Base-by-base conservation (phyloP, 2,888 invertebrate species). In the Cylindroiulus punctatus region DNA sequence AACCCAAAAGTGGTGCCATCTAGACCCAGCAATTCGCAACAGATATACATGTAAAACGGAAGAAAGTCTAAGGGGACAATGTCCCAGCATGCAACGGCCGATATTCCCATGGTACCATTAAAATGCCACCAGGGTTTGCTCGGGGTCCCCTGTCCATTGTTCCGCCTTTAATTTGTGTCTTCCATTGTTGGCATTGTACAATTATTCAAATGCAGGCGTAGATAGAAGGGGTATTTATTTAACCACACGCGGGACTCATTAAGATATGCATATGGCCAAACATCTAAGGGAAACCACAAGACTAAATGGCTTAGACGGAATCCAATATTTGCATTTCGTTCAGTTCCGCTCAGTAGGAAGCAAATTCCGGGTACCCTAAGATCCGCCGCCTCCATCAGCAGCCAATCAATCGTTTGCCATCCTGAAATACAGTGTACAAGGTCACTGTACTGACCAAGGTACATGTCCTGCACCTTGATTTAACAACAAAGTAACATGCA, bases 221-320 rank as follows among this genome's bases (percentile, higher is more conserved):
- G 76, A 76, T 76, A 76, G 76, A 76, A 76, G 76, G 76, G 76
- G 76, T 76, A 76, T 76, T 76, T 76, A 76, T 76, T 76, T 76
- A 76, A 76, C 76, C 76, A 76, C 76, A 76, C 76, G 76, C 76
- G 76, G 76, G 76, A 76, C 76, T 76, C 76, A 76, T 76, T 76
- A 76, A 26, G 30, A 76, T 76, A 76, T 26, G 76, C 76, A 30
- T 76, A 76, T 30, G 76, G 30, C 76, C 76, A 76, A 76, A 76
- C 76, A 76, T 1, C 76, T 76, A 30, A 76, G 76, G 76, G 76
- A 76, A 76, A 76, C 26, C 10, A 17, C 26, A 30, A 76, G 76
- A 76, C 76, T 8, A 76, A 76, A 76, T 76, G 12, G 76, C 76
- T 76, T 30, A 76, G 76, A 26, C 76, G 76, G 76, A 76, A 76